Evolutionary conservation across 2,888 invertebrate species (phyloP).

Genomic region (Chymomyza fuscimana): DNA sequence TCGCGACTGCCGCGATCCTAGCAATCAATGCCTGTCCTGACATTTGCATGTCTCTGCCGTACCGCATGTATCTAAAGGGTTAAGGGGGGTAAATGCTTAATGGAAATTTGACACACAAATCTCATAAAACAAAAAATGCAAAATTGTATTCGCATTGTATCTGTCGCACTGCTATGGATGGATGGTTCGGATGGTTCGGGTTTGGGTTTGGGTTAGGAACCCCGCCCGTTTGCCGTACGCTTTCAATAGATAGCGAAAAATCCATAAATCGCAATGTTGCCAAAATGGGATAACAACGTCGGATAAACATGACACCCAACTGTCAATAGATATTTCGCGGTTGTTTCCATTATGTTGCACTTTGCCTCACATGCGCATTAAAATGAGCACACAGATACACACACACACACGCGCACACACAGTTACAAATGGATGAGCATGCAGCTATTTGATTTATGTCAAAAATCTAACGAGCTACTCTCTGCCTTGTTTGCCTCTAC

Average conservation of each 20-base stretch:
- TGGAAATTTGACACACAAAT: slow-evolving; percentile 77
- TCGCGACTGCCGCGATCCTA: slow-evolving; percentile 29
- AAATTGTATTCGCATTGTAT: slow-evolving; percentile 70
- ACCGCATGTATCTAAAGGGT: slow-evolving; percentile 14
- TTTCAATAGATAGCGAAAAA: slow-evolving; percentile 17
- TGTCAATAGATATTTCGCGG: slow-evolving; percentile 80
- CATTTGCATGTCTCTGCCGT: slow-evolving; percentile 62
- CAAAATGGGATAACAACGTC: slow-evolving; percentile 78
- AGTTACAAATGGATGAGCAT: slow-evolving; percentile 61
- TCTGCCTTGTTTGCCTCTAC: slow-evolving; percentile 15
- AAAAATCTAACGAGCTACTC: slow-evolving; percentile 73
- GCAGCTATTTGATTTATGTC: slow-evolving; percentile 80
- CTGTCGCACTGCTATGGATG: slow-evolving; percentile 40
- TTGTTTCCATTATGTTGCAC: slow-evolving; percentile 76
- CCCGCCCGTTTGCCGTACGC: slow-evolving; percentile 56
- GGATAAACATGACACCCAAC: slow-evolving; percentile 81
- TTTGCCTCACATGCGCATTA: slow-evolving; percentile 49
- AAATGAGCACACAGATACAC: slow-evolving; percentile 28
- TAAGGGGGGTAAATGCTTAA: slow-evolving; percentile 61
- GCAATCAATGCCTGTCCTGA: slow-evolving; percentile 53
- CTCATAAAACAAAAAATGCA: slow-evolving; percentile 61
- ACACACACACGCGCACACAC: slow-evolving; percentile 20
- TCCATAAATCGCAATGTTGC: slow-evolving; percentile 78
- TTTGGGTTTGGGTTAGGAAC: slow-evolving; percentile 17
- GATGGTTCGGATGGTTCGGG: slow-evolving; percentile 8